Evolutionary conservation across 2,113 vertebrate genomes (phyloP).

Genomic region (Leptodactylus fuscus): DNA sequence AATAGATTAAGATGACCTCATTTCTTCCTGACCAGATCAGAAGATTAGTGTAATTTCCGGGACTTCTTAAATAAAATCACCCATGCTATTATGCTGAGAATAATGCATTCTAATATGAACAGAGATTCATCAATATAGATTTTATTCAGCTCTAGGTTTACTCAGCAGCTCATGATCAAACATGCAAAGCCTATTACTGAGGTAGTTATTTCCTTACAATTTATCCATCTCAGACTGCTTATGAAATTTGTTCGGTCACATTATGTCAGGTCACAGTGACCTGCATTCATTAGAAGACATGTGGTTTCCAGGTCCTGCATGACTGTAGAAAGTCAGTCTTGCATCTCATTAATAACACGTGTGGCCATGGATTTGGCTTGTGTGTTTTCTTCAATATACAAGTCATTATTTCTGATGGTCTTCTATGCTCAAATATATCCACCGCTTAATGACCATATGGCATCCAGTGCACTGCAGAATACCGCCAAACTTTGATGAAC

Average conservation of each 20-base stretch:
- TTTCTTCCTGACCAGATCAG: slow-evolving; percentile 60
- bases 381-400: slow-evolving; percentile 39
- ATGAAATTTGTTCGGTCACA: slow-evolving; percentile 50
- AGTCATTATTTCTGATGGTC: slow-evolving; percentile 12
- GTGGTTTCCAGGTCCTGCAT: slow-evolving; percentile 21
- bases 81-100: slow-evolving; percentile 53
- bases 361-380: not conserved
- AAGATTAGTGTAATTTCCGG: slow-evolving; percentile 58
- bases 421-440: not conserved
- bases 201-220: slow-evolving; percentile 55
- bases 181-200: slow-evolving; percentile 42
- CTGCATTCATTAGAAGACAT: slow-evolving; percentile 49
- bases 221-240: slow-evolving; percentile 48
- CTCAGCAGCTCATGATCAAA: not conserved
- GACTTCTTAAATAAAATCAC: slow-evolving; percentile 61
- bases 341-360: slow-evolving; percentile 47
- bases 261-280: slow-evolving; percentile 53
- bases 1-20: slow-evolving; percentile 59
- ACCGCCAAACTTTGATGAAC: too few relatives aligned
- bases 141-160: slow-evolving; percentile 46
- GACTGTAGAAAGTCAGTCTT: slow-evolving; percentile 10
- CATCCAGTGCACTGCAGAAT: not conserved
- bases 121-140: slow-evolving; percentile 44
- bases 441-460: not conserved
- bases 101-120: slow-evolving; percentile 49